phyloP scores from a whole-genome alignment of 2,797 vertebrate genomes.

The Onychomys leucogaster region DNA sequence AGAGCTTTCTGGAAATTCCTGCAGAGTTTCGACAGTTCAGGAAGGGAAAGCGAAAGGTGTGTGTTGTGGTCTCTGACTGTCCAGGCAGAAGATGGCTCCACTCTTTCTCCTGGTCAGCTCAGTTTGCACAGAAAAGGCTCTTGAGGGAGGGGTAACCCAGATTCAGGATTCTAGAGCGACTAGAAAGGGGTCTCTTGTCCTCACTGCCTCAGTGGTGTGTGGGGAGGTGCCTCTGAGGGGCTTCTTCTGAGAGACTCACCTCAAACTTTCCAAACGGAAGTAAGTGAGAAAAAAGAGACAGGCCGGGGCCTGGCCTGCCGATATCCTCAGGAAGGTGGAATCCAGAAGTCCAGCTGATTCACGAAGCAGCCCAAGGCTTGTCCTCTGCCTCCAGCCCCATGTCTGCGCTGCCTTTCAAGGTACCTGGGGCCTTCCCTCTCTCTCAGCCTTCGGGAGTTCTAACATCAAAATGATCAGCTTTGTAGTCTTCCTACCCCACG shows the following conservation, averaged over 20 bases:
- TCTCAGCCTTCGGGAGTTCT: not conserved
- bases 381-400: not conserved
- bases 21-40: not conserved
- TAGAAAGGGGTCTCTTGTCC: not conserved
- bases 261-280: not conserved
- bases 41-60: rapidly evolving
- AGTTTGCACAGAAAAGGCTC: not conserved
- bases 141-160: not conserved
- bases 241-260: not conserved
- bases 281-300: not conserved
- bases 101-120: not conserved
- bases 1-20: constrained; percentile 26
- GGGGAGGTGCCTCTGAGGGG: not conserved
- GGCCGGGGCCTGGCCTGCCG: not conserved
- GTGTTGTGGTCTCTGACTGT: not conserved
- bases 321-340: not conserved
- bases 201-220: not conserved
- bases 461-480: not conserved
- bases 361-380: not conserved
- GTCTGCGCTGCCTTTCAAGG: not conserved
- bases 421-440: rapidly evolving
- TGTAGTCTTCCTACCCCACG: not conserved
- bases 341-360: not conserved
- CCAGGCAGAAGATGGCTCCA: not conserved
- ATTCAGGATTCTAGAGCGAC: not conserved